Conservation (phyloP, 2,113 vertebrate species). For the Sakesphorus luctuosus region DNA sequence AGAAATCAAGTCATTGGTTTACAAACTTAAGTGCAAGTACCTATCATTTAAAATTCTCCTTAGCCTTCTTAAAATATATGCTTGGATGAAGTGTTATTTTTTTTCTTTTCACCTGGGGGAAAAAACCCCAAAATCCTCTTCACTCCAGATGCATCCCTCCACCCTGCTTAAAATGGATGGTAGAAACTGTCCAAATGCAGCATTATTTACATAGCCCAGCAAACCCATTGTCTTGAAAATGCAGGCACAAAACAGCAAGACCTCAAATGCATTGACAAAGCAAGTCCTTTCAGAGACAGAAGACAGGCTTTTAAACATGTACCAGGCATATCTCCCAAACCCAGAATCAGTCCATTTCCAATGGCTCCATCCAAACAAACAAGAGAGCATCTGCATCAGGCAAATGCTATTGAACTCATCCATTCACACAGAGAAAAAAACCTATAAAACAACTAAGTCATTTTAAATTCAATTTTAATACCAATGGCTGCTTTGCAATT, state of each 20-base stretch:
- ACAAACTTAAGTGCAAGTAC: background rate
- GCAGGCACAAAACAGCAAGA: background rate
- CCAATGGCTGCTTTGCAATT: background rate
- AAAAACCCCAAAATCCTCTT: background rate
- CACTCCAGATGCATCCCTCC: background rate
- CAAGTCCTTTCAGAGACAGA: background rate
- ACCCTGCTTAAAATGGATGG: background rate
- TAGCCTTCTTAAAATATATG: background rate
- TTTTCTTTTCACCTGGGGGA: background rate
- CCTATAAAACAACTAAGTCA: background rate
- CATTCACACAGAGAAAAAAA: background rate
- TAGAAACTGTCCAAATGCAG: background rate
- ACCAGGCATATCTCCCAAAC: background rate
- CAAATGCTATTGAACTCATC: background rate
- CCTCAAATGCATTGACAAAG: background rate
- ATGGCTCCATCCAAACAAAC: background rate
- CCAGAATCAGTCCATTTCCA: background rate
- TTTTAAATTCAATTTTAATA: background rate
- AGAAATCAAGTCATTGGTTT: background rate
- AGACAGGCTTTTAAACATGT: background rate
- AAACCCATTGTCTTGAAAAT: background rate
- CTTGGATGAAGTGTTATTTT: background rate
- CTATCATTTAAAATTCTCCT: background rate
- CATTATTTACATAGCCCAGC: background rate
- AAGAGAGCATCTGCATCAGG: background rate